These are phyloP conservation scores for Rhopalosiphum maidis DNA, from an alignment of 1,140 invertebrate genomes.

Conservation along the genomic window DNA sequence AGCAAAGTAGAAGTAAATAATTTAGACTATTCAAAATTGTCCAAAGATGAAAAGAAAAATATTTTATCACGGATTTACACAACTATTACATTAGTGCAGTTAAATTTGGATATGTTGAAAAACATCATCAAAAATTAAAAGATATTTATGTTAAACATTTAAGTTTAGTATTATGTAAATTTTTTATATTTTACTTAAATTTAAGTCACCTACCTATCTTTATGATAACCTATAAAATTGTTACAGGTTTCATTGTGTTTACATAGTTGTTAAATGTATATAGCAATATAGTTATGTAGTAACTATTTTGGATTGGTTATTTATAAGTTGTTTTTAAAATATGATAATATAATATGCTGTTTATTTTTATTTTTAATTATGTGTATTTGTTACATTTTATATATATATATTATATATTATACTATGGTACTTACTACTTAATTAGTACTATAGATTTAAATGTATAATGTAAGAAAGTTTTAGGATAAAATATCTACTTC, in stretches of 20 bases:
- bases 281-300: too few relatives aligned
- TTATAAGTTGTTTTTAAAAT: not conserved
- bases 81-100: not conserved
- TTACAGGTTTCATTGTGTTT: not conserved
- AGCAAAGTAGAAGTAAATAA: not conserved
- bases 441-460: too few relatives aligned
- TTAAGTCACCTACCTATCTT: not conserved
- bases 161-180: not conserved
- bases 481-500: too few relatives aligned
- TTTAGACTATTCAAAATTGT: not conserved
- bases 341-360: not conserved
- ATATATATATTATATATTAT: too few relatives aligned
- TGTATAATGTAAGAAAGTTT: too few relatives aligned
- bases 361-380: too few relatives aligned
- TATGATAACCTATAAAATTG: not conserved
- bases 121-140: not conserved
- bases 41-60: not conserved
- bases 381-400: too few relatives aligned
- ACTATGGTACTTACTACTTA: too few relatives aligned
- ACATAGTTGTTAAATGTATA: too few relatives aligned
- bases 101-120: not conserved
- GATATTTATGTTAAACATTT: not conserved
- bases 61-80: not conserved
- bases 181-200: not conserved
- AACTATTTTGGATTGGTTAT: not conserved